Evolutionary conservation across 2,113 vertebrate genomes (phyloP).

Genomic region (Camelus bactrianus): DNA sequence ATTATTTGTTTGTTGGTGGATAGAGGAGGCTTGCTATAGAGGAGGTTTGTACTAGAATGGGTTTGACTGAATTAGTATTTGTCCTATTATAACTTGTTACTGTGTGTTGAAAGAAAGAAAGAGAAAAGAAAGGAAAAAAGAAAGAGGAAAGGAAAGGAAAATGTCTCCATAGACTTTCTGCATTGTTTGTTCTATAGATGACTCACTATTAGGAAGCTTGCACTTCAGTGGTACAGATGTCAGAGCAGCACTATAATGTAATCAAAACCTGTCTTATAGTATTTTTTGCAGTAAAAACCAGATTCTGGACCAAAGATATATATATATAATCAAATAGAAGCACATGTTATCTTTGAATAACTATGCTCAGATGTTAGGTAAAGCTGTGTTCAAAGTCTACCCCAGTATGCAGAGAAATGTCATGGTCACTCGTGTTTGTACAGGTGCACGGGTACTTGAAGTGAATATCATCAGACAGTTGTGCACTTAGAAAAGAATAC

Average conservation of each 20-base stretch:
- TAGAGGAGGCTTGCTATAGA: background rate
- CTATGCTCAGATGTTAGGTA: background rate
- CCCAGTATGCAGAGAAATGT: background rate
- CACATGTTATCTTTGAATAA: background rate
- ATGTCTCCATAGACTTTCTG: background rate
- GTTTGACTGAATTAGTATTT: constrained; percentile 42
- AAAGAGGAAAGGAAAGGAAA: background rate
- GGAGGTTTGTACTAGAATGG: background rate
- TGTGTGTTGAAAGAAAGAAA: background rate
- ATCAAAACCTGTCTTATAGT: background rate
- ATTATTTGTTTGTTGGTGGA: background rate
- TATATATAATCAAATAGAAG: background rate
- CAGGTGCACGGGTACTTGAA: background rate
- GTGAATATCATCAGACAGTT: background rate
- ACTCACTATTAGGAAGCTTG: constrained; percentile 22
- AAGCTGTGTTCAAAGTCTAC: background rate
- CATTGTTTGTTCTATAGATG: background rate
- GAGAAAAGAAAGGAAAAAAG: background rate
- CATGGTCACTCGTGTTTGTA: background rate
- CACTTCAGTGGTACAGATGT: background rate
- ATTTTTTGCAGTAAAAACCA: background rate
- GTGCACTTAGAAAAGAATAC: background rate
- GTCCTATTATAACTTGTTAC: background rate
- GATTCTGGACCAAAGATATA: background rate
- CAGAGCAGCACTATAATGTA: background rate